Base-by-base conservation (phyloP, 2,888 invertebrate species). In the Ceramica pisi region DNA sequence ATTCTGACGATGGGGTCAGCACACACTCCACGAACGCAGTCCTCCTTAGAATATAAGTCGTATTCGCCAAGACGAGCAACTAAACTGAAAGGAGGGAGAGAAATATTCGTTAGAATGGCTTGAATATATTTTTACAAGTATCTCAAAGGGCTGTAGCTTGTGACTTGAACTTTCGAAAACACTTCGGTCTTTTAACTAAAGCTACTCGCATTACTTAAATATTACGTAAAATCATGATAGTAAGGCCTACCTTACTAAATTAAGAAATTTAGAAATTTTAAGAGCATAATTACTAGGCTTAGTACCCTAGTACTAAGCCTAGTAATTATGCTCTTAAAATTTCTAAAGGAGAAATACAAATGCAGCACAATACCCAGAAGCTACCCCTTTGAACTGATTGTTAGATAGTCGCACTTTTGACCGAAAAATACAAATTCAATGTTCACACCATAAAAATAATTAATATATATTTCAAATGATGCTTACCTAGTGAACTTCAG, bases 1-100 rank as follows among this genome's bases (percentile, higher is more conserved):
- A 87, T 82, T n/a, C 59, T 71, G 21, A 84, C 66, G 0, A 86
- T 71, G 2, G 75, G 79, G 16, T 86, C 86, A 8, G 88, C 86
- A 61, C 89, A 90, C 4, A 87, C 82, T 1, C 82, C 88, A 6
- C 59, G 67, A 0, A 89, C 86, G 80, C 91, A 90, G 67, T 94
- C 93, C 46, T 64, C 63, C 9, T 87, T 80, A 8, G 87, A 68
- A 3, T 86, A 80, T 38, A 89, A 62, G 66, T 94, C 90, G 77
- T 92, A 92, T 80, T 94, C 93, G 9, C 93, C 92, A 23, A 94
- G 87, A 57, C 92, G 91, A 51, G 81, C 90, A 61, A 83, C 86
- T 71, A 92, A 65, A 55, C 91, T 88, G 81, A 14, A 78, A 79
- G 56, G n/a, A 74, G 35, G 65, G 5, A 60, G 19, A 41, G 14